These are phyloP conservation scores for Torymus texanus DNA, from an alignment of 2,888 invertebrate species.

Conservation along the genomic window DNA sequence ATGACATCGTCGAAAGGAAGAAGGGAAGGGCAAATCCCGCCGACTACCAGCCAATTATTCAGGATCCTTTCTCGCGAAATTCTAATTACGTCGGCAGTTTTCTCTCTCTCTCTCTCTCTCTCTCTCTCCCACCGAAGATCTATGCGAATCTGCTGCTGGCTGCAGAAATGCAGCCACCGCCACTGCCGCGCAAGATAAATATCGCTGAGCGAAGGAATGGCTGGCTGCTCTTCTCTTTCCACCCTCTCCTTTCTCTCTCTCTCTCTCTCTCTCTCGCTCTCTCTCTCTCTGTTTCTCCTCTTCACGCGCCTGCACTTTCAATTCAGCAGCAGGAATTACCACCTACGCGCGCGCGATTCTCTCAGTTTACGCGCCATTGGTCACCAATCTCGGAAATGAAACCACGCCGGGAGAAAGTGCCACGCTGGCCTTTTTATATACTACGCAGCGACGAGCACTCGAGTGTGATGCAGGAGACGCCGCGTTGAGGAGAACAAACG, in stretches of 20 bases:
- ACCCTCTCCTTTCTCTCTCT: not conserved
- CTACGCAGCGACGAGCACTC: too few species aligned
- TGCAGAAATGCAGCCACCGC: conserved; percentile 38
- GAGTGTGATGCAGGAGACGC: conserved; percentile 16
- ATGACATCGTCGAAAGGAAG: not conserved
- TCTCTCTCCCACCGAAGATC: conserved; percentile 23
- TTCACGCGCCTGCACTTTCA: conserved; percentile 35
- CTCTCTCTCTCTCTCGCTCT: not conserved
- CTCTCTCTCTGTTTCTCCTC: not conserved
- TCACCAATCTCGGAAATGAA: conserved; percentile 69
- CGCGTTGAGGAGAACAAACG: conserved; percentile 14
- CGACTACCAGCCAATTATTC: conserved; percentile 48
- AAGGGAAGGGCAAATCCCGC: conserved; percentile 36
- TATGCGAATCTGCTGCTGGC: conserved; percentile 48
- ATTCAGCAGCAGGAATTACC: conserved; percentile 49
- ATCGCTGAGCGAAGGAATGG: conserved; percentile 42
- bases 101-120: not conserved
- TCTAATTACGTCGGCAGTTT: conserved; percentile 52
- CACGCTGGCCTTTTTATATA: conserved; percentile 11
- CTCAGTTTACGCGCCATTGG: conserved; percentile 69
- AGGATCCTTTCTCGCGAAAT: conserved; percentile 45
- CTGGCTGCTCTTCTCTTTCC: not conserved
- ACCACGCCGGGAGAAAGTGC: conserved; percentile 59
- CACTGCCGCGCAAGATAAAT: conserved; percentile 31
- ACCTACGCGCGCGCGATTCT: conserved; percentile 15